Base-by-base conservation (phyloP, 2,888 invertebrate species). In the Orgyia antiqua region DNA sequence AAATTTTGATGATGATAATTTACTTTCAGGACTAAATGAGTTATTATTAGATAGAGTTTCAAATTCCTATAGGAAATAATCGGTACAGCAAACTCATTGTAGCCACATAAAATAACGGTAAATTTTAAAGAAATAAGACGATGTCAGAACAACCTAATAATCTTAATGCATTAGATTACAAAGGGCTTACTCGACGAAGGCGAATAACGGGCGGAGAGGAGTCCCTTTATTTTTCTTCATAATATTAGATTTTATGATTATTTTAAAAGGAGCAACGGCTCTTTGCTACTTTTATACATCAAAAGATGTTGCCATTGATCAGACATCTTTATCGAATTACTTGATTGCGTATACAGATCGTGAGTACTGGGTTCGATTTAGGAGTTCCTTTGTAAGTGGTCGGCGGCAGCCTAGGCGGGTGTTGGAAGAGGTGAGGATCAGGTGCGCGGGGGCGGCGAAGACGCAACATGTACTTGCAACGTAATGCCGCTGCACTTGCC, bases 401-500 rank as follows among this genome's bases (percentile, higher is more conserved):
- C 48, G 50, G 45, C 46, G 56, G 60, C 61, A 54, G 58, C 51
- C 65, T 66, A 68, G 66, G 51, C 52, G 58, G 51, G 51, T 40
- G 50, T 34, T 38, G 15, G 43, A 9, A 35, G 45, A 40, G 37
- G 48, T 31, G 38, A 24, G 54, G 44, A 38, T 31, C 44, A 36
- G 42, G 33, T 31, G 57, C 23, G 62, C 45, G 13, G 42, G 37
- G 52, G 44, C 65, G 50, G 36, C 18, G 1, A 4, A 20, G 58
- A 42, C 45, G 56, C 47, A 57, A 61, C 51, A 67, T 46, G 77
- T 80, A 80, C 79, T 79, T 71, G 76, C 76, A 74, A 69, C 60
- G 76, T 77, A 80, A 76, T 79, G 79, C 66, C 70, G 68, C 70
- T 77, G 78, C 84, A 84, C 83, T 84, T 83, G 84, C 83, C 75